Evolutionary conservation across 2,113 vertebrate species (phyloP).

Genomic region (Petrocephalus zakoni): DNA sequence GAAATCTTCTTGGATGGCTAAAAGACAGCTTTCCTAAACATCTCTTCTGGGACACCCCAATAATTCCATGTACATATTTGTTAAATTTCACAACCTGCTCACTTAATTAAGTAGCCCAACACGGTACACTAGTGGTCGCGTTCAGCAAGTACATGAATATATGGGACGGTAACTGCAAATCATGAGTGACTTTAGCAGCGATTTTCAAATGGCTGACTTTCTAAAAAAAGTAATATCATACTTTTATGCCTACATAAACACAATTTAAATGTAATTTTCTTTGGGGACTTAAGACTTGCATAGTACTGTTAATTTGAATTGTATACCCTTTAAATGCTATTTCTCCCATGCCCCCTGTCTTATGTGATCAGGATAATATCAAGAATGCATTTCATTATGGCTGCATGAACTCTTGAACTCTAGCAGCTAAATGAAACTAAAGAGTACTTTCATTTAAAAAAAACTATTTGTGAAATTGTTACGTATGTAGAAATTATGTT

Average conservation of each 20-base stretch:
- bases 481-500: not conserved
- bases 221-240: not conserved
- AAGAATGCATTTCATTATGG: not conserved
- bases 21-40: not conserved
- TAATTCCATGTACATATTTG: not conserved
- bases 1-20: not conserved
- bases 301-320: not conserved
- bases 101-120: not conserved
- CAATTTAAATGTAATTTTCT: not conserved
- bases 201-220: not conserved
- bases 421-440: not conserved
- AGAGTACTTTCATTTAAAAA: not conserved
- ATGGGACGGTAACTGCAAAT: not conserved
- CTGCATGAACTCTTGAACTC: not conserved
- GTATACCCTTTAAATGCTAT: not conserved
- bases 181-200: not conserved
- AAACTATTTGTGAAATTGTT: not conserved
- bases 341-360: not conserved
- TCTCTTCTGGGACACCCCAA: not conserved
- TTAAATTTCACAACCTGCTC: not conserved
- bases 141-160: not conserved
- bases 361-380: not conserved
- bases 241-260: not conserved
- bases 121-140: not conserved
- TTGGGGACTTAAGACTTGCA: not conserved